A percentile compares a stretch with the other conserved stretches of the same genome.
Evolutionary conservation across 2,888 invertebrate species (phyloP).

Genomic region (Diarsia mendica): DNA sequence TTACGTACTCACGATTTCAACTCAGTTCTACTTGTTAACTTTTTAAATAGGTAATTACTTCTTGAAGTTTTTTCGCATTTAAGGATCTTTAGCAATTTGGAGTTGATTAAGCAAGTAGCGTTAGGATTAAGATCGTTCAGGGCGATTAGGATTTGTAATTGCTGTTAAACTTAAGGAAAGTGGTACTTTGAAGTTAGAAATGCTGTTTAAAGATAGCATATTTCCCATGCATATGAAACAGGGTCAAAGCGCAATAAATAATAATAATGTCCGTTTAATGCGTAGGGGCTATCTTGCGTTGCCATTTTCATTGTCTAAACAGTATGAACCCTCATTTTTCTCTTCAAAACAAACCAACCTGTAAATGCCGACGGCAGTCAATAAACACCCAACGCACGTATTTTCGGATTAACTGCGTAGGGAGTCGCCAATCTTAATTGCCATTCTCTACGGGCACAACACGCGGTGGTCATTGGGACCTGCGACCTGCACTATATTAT

Average conservation of each 20-base stretch:
- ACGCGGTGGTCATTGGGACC: constrained; percentile 82
- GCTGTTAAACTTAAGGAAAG: constrained; percentile 37
- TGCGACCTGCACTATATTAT: constrained; percentile 84
- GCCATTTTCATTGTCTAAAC: constrained; percentile 60
- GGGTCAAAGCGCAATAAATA: constrained; percentile 26
- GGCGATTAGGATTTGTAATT: constrained; percentile 52
- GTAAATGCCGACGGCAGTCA: constrained; percentile 81
- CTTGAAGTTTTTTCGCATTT: constrained; percentile 67
- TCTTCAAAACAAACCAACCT: constrained; percentile 78
- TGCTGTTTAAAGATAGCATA: not conserved
- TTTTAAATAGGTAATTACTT: constrained; percentile 79
- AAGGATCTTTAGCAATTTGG: constrained; percentile 55
- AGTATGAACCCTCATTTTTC: constrained; percentile 69
- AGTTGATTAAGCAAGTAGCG: constrained; percentile 62
- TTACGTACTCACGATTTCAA: constrained; percentile 88
- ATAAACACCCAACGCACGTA: constrained; percentile 89
- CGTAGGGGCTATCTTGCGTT: constrained; percentile 35
- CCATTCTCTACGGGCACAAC: constrained; percentile 77
- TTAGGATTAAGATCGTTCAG: constrained; percentile 59
- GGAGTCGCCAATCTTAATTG: constrained; percentile 89
- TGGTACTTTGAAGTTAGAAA: not conserved
- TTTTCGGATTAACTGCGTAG: constrained; percentile 88
- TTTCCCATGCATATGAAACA: constrained; percentile 22
- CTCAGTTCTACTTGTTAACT: constrained; percentile 86
- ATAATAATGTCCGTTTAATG: constrained; percentile 47